These are phyloP conservation scores for Heliconius aoede DNA, from an alignment of 2,888 invertebrate species.

Conservation along the genomic window DNA sequence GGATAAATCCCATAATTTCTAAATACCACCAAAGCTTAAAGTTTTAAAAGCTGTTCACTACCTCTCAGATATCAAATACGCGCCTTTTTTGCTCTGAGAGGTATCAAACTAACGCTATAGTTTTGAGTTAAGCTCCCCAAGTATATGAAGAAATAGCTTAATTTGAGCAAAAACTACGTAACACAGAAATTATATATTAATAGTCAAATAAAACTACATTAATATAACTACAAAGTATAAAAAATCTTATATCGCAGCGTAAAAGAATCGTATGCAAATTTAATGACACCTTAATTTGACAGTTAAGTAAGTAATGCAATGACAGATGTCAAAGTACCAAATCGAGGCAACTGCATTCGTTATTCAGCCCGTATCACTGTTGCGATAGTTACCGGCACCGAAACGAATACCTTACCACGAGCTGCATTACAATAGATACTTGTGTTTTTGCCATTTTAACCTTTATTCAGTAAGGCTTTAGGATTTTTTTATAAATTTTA, in stretches of 20 bases:
- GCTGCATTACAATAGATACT: conserved; percentile 68
- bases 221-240: neutral
- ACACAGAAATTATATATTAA: too few relatives aligned
- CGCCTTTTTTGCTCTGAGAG: too few relatives aligned
- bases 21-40: neutral
- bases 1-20: neutral
- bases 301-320: conserved; percentile 44
- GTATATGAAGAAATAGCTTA: too few relatives aligned
- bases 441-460: conserved; percentile 48
- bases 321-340: conserved; percentile 55
- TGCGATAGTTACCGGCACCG: conserved; percentile 70
- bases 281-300: conserved; percentile 31
- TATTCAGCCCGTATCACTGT: conserved; percentile 69
- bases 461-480: conserved; percentile 46
- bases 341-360: conserved; percentile 62
- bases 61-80: too few relatives aligned
- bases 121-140: too few relatives aligned
- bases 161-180: too few relatives aligned
- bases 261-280: neutral
- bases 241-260: neutral
- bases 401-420: conserved; percentile 67
- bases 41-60: too few relatives aligned
- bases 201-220: neutral
- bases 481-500: conserved; percentile 43
- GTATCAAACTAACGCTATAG: too few relatives aligned